A percentile compares a stretch with the other conserved stretches of the same genome.
Conservation (phyloP, 1,140 invertebrate genomes). For the Zaprionus capensis region DNA sequence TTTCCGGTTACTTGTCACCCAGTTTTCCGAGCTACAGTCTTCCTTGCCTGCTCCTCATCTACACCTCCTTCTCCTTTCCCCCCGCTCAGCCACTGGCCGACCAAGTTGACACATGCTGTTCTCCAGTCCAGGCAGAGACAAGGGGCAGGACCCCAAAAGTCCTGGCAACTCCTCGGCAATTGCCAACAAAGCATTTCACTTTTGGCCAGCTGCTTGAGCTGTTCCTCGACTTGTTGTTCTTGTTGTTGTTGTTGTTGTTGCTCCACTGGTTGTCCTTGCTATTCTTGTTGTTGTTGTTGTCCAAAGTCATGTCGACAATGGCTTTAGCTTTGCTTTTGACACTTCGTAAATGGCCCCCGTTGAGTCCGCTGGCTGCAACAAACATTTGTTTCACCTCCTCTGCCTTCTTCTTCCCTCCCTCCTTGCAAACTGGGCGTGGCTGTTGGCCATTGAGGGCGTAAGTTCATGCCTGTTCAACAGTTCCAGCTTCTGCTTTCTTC, state of each 20-base stretch:
- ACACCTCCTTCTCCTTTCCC: not conserved
- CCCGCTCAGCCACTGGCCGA: slow-evolving; percentile 50
- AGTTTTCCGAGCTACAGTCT: slow-evolving; percentile 59
- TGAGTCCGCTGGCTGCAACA: slow-evolving; percentile 64
- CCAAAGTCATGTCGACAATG: slow-evolving; percentile 83
- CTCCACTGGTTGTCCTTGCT: slow-evolving; percentile 5
- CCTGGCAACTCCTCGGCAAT: slow-evolving; percentile 75
- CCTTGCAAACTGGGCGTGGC: slow-evolving; percentile 26
- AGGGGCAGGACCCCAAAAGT: slow-evolving; percentile 48
- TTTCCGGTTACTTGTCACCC: slow-evolving; percentile 82
- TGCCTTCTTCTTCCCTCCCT: not conserved
- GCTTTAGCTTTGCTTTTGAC: slow-evolving; percentile 84
- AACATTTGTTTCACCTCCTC: slow-evolving; percentile 40
- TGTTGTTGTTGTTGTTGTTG: slow-evolving; percentile 58
- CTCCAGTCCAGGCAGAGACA: slow-evolving; percentile 25
- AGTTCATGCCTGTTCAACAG: slow-evolving; percentile 20
- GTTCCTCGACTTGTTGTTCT: slow-evolving; percentile 19
- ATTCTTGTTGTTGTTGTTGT: slow-evolving; percentile 57
- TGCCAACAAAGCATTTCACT: slow-evolving; percentile 79
- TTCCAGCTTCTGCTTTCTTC: slow-evolving; percentile 18
- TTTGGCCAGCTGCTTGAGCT: slow-evolving; percentile 51
- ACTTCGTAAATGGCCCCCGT: slow-evolving; percentile 83
- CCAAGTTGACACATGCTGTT: slow-evolving; percentile 78
- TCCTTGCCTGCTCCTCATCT: not conserved
- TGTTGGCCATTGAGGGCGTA: not conserved